Base-by-base conservation (phyloP, 1,140 invertebrate genomes). In the Drosophila subobscura region DNA sequence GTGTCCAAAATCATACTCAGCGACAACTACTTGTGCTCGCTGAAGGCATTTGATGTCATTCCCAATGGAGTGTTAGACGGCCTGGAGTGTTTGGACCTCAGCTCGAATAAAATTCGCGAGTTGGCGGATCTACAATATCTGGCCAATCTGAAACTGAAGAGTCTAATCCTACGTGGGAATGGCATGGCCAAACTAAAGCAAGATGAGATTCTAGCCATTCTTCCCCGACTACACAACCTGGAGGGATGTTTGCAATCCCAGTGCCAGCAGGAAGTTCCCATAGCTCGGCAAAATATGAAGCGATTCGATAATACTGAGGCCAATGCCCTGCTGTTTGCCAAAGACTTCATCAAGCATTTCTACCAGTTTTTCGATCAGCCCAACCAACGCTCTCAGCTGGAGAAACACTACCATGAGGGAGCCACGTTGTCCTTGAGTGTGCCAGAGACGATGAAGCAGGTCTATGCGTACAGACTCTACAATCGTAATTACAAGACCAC, bases 21-120 rank as follows among this genome's bases (percentile, higher is more conserved):
- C 25, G 76, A 81, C 23, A 81, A 81, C 29, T 73, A 52, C 42
- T 10, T 81, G 3, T 81, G 73, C 27, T 54, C 61, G 0, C 20
- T 81, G 8, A 22, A 65, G 5, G 63, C 63, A 2, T 83, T 83
- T 4, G 22, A 23, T 6, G 44, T 3, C 0, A 7, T 67, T 0
- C 20, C 41, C 0, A 5, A 5, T 1, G 2, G 22, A 0, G 5
- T 8, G 20, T 44, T 77, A 10, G 22, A 51, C 4, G 8, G 12
- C 4, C 47, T 81, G n/a, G 42, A 77, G 5, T 42, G 29, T n/a
- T 20, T 81, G 3, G 78, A 81, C 29, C 33, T 81, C 2, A 73
- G 68, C 45, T 49, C 23, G 7, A 81, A 81, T 40, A 37, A 49
- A 2, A 73, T 81, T 7, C 14, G 29, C 1, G 58, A 55, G 1